Conservation (phyloP, 2,888 invertebrate genomes). For the Hyposoter didymator region DNA sequence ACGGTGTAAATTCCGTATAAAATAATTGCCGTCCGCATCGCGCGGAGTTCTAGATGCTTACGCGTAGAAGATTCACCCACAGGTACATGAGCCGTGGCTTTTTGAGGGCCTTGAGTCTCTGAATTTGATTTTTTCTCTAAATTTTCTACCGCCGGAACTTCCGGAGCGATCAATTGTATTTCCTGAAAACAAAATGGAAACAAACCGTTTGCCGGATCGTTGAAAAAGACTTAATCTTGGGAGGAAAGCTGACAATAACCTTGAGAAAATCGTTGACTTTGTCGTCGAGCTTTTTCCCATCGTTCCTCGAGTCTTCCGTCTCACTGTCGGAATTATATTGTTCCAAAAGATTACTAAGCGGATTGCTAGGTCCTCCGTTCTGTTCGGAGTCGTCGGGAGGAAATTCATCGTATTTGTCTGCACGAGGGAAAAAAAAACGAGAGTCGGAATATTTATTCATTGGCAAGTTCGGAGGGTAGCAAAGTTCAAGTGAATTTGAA, state of each 20-base stretch:
- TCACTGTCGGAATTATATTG: conserved; percentile 83
- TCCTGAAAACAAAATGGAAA: conserved; percentile 72
- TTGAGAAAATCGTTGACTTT: conserved; percentile 82
- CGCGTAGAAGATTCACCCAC: conserved; percentile 51
- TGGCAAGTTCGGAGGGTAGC: background rate
- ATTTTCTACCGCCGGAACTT: conserved; percentile 52
- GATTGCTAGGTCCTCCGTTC: conserved; percentile 78
- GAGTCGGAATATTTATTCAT: background rate
- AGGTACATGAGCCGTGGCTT: conserved; percentile 19
- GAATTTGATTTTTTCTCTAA: conserved; percentile 42
- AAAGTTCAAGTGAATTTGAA: background rate
- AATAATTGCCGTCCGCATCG: background rate
- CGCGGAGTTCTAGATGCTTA: background rate
- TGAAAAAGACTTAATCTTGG: background rate
- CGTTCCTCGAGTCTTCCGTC: conserved; percentile 74
- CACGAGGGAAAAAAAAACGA: background rate
- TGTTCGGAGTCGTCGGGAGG: conserved; percentile 73
- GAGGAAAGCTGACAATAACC: conserved; percentile 65
- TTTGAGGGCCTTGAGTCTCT: conserved; percentile 40
- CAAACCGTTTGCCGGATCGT: background rate
- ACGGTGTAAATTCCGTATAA: no score
- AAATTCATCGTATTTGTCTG: conserved; percentile 75
- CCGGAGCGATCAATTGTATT: conserved; percentile 80
- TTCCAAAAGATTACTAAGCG: conserved; percentile 79
- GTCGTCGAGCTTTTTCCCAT: conserved; percentile 75